These are phyloP conservation scores for Smutsia temminckii DNA, from an alignment of 2,797 vertebrate species.

Conservation along the genomic window DNA sequence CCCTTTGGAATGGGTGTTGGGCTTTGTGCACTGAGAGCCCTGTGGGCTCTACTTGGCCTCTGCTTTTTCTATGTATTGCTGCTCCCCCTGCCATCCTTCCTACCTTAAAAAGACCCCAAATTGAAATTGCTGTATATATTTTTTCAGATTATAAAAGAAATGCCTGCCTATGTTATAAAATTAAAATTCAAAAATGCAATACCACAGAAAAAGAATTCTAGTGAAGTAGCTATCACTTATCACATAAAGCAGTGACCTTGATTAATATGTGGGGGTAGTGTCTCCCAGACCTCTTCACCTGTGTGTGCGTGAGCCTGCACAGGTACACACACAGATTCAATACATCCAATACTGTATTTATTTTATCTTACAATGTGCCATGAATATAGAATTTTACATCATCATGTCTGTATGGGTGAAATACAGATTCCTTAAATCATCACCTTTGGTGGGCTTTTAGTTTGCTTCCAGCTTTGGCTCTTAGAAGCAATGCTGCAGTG, in stretches of 20 bases:
- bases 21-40: not conserved
- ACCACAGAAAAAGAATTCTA: not conserved
- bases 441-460: not conserved
- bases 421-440: not conserved
- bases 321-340: not conserved
- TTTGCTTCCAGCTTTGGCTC: not conserved
- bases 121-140: not conserved
- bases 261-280: not conserved
- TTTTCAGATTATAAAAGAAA: not conserved
- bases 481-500: not conserved
- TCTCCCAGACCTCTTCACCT: not conserved
- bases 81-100: not conserved
- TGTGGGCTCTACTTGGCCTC: not conserved
- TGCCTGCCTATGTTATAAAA: not conserved
- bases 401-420: not conserved
- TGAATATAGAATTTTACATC: not conserved
- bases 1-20: not conserved
- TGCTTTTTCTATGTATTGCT: not conserved
- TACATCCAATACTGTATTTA: not conserved
- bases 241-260: not conserved
- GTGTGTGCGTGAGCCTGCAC: accelerated
- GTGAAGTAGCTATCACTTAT: not conserved
- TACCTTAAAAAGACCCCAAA: not conserved
- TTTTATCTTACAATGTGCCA: not conserved
- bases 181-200: not conserved